Evolutionary conservation across 2,888 invertebrate species (phyloP).

Genomic region (Morpho achilles): DNA sequence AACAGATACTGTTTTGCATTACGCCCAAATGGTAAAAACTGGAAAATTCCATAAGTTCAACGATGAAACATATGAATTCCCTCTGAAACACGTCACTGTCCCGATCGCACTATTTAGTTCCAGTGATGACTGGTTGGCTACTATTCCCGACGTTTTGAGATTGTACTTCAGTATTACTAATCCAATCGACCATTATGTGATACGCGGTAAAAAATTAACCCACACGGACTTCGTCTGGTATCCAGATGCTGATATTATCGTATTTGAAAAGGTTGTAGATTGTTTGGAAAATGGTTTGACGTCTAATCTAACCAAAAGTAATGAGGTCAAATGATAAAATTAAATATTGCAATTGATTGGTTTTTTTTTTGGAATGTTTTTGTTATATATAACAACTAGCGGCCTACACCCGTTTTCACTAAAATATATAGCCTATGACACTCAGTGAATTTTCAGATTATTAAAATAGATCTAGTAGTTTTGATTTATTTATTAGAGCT

Average conservation of each 20-base stretch:
- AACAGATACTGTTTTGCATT: constrained; percentile 54
- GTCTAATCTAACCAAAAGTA: constrained; percentile 23
- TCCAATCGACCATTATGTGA: constrained; percentile 51
- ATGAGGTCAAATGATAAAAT: constrained; percentile 21
- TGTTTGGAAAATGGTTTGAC: constrained; percentile 38
- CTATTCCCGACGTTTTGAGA: constrained; percentile 44
- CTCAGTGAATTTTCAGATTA: no score
- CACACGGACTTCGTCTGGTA: constrained; percentile 61
- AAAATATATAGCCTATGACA: no score
- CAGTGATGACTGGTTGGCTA: constrained; percentile 48
- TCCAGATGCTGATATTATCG: constrained; percentile 35
- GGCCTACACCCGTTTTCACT: no score
- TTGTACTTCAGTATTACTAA: constrained; percentile 46
- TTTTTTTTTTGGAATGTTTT: no score
- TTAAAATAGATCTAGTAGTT: no score
- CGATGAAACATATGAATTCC: constrained; percentile 36
- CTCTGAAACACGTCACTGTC: constrained; percentile 38
- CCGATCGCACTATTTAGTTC: constrained; percentile 55
- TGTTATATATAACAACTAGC: no score
- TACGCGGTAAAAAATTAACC: constrained; percentile 43
- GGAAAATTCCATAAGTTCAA: constrained; percentile 52
- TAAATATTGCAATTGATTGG: no score
- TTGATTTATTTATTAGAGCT: no score
- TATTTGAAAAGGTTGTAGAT: constrained; percentile 47
- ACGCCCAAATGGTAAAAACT: constrained; percentile 45